Evolutionary conservation across 92 coral and sea anemone genomes (phyloP).

Genomic region (Parazoanthus swiftii): DNA sequence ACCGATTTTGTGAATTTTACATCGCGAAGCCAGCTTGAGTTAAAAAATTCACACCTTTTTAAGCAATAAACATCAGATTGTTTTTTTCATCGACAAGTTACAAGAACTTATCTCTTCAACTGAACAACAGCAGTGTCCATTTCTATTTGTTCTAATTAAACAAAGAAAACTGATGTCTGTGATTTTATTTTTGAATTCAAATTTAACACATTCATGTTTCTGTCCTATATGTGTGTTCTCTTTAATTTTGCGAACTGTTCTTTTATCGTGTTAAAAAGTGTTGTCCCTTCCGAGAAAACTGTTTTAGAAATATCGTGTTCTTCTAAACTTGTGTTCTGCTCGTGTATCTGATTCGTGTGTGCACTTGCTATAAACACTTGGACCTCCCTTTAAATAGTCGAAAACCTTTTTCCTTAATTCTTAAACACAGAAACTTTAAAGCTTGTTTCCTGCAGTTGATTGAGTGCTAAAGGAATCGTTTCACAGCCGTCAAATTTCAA

Average conservation of each 20-base stretch:
- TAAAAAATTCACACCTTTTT: not conserved
- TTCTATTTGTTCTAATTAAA: not conserved
- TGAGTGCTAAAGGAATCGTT: not conserved
- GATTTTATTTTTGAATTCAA: not conserved
- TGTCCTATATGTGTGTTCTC: too few species aligned
- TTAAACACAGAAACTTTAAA: not conserved
- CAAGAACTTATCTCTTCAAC: not conserved
- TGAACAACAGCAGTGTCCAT: not conserved
- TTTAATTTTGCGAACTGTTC: not conserved
- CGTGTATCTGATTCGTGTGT: not conserved
- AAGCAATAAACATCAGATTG: not conserved
- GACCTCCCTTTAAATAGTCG: not conserved
- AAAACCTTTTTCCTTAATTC: not conserved
- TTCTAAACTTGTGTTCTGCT: not conserved
- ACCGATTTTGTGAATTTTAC: not conserved
- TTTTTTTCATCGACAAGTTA: not conserved
- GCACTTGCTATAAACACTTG: not conserved
- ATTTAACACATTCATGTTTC: not conserved
- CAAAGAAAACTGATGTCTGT: not conserved
- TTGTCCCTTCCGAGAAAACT: too few species aligned
- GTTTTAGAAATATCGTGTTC: too few species aligned
- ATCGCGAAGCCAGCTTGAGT: not conserved
- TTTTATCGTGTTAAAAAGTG: not conserved
- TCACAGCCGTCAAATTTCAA: not conserved
- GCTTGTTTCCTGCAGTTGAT: not conserved